Conservation (phyloP, 2,888 invertebrate species). For the Aphelenchoides bicaudatus region DNA sequence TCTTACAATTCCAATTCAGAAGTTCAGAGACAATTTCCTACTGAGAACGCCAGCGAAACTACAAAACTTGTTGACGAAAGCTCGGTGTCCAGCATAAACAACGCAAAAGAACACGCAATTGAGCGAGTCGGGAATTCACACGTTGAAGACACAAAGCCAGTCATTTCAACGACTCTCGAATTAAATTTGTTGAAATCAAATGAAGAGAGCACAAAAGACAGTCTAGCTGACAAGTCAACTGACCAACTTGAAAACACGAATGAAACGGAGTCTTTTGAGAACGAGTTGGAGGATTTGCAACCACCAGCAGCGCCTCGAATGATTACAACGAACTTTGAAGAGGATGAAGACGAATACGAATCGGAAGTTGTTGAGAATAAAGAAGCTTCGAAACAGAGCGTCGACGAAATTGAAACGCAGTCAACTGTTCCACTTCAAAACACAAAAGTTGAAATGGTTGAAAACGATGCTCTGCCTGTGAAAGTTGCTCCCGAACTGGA, state of each 20-base stretch:
- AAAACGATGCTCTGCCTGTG: background rate
- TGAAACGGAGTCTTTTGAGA: background rate
- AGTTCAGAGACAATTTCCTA: no score
- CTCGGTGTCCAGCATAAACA: slow-evolving; percentile 5
- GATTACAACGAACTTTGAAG: background rate
- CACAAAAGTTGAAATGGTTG: background rate
- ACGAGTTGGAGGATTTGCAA: slow-evolving; percentile 10
- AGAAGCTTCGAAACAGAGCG: no score
- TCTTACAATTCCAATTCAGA: background rate
- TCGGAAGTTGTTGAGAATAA: slow-evolving; percentile 10
- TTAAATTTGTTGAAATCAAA: slow-evolving; percentile 10
- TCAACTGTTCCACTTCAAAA: background rate
- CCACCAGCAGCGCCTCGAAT: slow-evolving; percentile 5
- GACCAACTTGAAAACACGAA: background rate
- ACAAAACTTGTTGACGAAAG: slow-evolving; percentile 7
- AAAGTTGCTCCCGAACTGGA: no score
- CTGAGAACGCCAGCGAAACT: background rate
- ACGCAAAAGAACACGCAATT: slow-evolving; percentile 24
- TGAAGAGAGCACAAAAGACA: slow-evolving; percentile 18
- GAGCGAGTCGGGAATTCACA: slow-evolving; percentile 26
- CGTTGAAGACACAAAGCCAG: no score
- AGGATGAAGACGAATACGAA: slow-evolving; percentile 13
- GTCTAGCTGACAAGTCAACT: background rate
- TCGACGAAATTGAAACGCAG: slow-evolving; percentile 9
- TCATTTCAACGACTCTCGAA: background rate